Conservation (phyloP, 64 coral and sea anemone species). For the Dendronephthya gigantea region DNA sequence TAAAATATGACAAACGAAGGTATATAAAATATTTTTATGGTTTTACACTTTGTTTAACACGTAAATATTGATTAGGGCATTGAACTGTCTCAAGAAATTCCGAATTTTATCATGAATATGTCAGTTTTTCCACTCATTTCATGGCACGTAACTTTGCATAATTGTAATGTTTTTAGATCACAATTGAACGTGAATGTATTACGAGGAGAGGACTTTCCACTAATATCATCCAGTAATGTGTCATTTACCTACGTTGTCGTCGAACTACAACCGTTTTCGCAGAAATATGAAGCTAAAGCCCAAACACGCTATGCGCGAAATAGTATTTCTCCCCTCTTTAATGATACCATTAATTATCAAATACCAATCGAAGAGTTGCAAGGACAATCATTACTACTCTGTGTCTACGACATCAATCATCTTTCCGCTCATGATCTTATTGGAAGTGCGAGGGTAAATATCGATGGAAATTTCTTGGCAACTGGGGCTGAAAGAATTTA, state of each 20-base stretch:
- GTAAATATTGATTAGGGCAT: no score
- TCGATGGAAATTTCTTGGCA: background rate
- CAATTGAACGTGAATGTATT: conserved; percentile 3
- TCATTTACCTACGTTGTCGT: conserved; percentile 11
- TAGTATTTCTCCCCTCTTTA: background rate
- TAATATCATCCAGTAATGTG: background rate
- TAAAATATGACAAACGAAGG: background rate
- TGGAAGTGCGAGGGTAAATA: background rate
- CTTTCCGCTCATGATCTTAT: conserved; percentile 15
- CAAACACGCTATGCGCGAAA: conserved; percentile 11
- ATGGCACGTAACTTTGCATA: background rate
- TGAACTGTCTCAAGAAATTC: no score
- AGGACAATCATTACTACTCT: background rate
- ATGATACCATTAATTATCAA: conserved; percentile 1
- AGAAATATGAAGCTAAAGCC: conserved; percentile 8
- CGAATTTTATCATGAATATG: no score
- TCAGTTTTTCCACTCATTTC: no score
- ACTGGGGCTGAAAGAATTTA: background rate
- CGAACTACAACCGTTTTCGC: background rate
- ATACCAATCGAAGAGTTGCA: background rate
- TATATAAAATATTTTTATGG: background rate
- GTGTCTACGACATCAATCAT: conserved; percentile 3
- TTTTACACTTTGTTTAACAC: no score
- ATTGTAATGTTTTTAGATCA: background rate
- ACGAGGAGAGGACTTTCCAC: background rate